phyloP scores from a whole-genome alignment of 92 coral and sea anemone genomes.

The Pocillopora grandis region DNA sequence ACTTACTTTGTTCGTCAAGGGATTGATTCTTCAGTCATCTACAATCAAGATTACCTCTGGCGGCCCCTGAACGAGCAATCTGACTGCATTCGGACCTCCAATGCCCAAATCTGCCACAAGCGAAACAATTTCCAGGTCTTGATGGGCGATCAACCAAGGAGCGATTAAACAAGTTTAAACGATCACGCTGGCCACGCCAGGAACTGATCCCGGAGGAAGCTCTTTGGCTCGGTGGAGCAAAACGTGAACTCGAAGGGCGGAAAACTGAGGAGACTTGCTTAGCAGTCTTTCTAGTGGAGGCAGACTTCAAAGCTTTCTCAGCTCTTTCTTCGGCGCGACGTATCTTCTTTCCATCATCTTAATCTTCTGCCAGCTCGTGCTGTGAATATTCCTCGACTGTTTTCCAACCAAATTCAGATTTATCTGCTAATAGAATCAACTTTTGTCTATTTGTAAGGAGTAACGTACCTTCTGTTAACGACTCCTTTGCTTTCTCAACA shows the following conservation, averaged over 20 bases:
- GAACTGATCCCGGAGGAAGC: too few relatives aligned
- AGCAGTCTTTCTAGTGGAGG: background rate
- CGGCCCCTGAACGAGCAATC: background rate
- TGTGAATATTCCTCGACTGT: slow-evolving; percentile 44
- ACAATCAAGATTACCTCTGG: background rate
- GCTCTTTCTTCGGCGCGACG: slow-evolving; percentile 58
- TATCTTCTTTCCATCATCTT: slow-evolving; percentile 41
- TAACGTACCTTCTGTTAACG: slow-evolving; percentile 42
- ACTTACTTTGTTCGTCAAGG: background rate
- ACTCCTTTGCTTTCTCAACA: slow-evolving; percentile 1
- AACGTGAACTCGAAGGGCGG: too few relatives aligned
- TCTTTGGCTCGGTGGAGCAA: too few relatives aligned
- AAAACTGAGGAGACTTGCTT: background rate
- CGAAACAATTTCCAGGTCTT: background rate
- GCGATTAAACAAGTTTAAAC: too few relatives aligned
- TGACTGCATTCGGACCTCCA: slow-evolving; percentile 10
- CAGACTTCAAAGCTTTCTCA: slow-evolving; percentile 8
- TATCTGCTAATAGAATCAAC: slow-evolving; percentile 49
- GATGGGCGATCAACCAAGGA: background rate
- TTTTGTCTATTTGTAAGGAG: slow-evolving; percentile 39
- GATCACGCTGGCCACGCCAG: too few relatives aligned
- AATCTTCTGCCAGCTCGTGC: slow-evolving; percentile 44
- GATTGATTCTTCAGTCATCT: background rate
- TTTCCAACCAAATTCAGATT: slow-evolving; percentile 55
- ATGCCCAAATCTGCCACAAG: slow-evolving; percentile 6